Conservation (phyloP, 35 echinoderm and acorn worm species). For the Amphiura filiformis region DNA sequence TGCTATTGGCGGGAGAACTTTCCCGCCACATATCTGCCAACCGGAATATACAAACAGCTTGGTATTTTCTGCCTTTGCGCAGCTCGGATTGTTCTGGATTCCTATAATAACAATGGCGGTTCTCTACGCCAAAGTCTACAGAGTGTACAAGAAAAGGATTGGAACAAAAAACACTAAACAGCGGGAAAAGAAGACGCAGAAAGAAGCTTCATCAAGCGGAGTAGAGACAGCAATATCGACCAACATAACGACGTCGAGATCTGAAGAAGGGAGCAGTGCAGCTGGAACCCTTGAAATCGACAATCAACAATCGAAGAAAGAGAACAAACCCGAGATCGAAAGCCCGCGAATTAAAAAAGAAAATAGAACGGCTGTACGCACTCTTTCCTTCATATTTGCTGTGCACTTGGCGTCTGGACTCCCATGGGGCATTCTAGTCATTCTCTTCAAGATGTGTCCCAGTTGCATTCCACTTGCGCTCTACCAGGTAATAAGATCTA, state of each 20-base stretch:
- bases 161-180: neutral
- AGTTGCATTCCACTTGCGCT: slow-evolving; percentile 24
- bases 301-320: neutral
- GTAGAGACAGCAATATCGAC: neutral
- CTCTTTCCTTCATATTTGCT: slow-evolving; percentile 8
- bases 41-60: slow-evolving; percentile 6
- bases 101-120: neutral
- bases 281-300: neutral
- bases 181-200: neutral
- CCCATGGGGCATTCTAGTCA: slow-evolving; percentile 16
- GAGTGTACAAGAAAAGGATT: neutral
- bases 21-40: neutral
- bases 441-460: slow-evolving; percentile 16
- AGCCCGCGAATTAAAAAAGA: neutral
- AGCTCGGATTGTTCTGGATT: neutral
- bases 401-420: neutral
- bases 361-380: neutral
- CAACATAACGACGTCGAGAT: neutral
- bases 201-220: neutral
- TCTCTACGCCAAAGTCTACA: neutral
- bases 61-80: neutral
- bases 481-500: slow-evolving; percentile 44
- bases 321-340: neutral
- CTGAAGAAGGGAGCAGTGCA: neutral
- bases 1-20: neutral